Evolutionary conservation across 2,113 vertebrate genomes (phyloP), one percentile per base, ranked within the genome.

Genomic region (Nothoprocta perdicaria): DNA sequence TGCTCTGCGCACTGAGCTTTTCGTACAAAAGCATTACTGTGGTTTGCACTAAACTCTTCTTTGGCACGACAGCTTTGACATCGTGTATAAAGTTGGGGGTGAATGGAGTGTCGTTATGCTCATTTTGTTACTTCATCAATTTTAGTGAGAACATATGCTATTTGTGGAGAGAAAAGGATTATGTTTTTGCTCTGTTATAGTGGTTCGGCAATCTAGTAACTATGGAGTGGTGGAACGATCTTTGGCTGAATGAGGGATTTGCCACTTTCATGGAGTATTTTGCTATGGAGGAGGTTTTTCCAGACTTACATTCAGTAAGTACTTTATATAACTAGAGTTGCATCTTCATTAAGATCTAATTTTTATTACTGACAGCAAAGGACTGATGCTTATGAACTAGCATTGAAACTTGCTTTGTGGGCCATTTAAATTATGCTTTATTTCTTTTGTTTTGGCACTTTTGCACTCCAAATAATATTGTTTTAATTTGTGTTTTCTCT

Each of bases 121-220:
- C 0, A 9, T 48, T 73, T 48, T 31, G 27, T 80, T 78, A 29
- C 53, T 84, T 86, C n/a, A 10, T 57, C 10, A 15, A 18, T 57
- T 57, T 57, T 57, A 57, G 27, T 57, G 53, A 57, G 53, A 17
- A 31, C 16, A 5, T 57, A 17, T 55, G 27, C 17, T 29, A 16
- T 29, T 55, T 55, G 4, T 69, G 14, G 66, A 78, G 55, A 62
- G 50, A 60, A 66, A 85, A 80, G 22, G 77, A 85, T 40, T 0
- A 40, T 7, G 0, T 0, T 75, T 80, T 67, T 94, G 15, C 1
- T 83, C 50, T 86, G 74, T 89, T 27, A 1, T 88, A 99, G 99
- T 99, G 99, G 99, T 99, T 99, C 98, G 99, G 99, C 80, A 99
- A 99, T 94, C 93, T 99, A 71, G 99, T 99, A 43, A 99, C 99